Percentiles rank a stretch among this genome's conserved stretches.
Evolutionary conservation across 2,797 vertebrate species (phyloP).

Genomic region (Furcifer pardalis): DNA sequence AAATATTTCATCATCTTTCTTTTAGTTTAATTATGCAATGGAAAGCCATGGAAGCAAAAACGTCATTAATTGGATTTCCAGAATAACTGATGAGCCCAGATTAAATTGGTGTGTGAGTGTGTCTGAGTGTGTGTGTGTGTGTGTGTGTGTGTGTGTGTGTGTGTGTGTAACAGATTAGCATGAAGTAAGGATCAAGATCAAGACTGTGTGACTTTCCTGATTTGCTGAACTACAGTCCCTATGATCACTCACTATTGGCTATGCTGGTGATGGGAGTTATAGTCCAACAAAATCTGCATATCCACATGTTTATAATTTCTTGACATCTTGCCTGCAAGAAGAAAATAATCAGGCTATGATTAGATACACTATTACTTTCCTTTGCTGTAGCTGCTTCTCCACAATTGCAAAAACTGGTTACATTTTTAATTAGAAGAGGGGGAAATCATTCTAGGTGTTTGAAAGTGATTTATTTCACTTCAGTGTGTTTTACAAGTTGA

Average conservation of each 20-base stretch:
- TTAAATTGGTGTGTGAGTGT: too few relatives aligned
- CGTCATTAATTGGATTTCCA: not conserved
- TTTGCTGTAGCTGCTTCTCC: not conserved
- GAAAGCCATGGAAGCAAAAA: not conserved
- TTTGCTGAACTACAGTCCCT: not conserved
- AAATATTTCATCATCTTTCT: not conserved
- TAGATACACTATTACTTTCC: not conserved
- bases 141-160: too few relatives aligned
- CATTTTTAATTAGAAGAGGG: not conserved
- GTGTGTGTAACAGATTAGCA: not conserved
- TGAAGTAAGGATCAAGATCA: not conserved
- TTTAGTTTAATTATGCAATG: not conserved
- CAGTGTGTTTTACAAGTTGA: too few relatives aligned
- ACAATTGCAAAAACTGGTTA: not conserved
- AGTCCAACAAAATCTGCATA: not conserved
- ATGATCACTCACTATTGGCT: not conserved
- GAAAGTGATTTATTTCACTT: too few relatives aligned
- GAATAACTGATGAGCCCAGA: not conserved
- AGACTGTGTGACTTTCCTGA: not conserved
- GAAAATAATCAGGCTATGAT: not conserved
- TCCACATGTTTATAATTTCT: not conserved
- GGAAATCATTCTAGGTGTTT: not conserved
- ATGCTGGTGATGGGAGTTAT: not conserved
- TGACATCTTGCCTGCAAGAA: not conserved
- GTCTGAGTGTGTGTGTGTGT: too few relatives aligned